phyloP scores from a whole-genome alignment of 2,113 vertebrate species.

The Dissostichus mawsoni region DNA sequence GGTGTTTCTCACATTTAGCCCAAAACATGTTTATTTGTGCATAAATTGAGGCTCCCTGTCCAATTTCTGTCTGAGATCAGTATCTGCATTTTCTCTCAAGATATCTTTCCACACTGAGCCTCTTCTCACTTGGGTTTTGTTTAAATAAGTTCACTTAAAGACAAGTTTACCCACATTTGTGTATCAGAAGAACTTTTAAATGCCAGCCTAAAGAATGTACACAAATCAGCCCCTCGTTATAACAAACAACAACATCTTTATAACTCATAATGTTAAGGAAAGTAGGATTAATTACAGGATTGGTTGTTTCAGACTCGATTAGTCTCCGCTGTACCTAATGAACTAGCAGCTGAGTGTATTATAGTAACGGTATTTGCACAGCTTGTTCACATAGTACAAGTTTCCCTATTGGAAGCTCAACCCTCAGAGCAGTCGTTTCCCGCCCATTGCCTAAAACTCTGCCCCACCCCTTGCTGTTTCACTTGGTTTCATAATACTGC shows the following conservation, averaged over 20 bases:
- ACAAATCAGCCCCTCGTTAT: no score
- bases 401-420: constrained; percentile 44
- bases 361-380: constrained; percentile 19
- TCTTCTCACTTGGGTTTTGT: no score
- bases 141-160: no score
- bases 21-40: no score
- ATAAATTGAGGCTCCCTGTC: no score
- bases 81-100: no score
- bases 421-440: constrained; percentile 64
- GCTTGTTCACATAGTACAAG: constrained; percentile 16
- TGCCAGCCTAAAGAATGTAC: no score
- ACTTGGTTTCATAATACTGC: constrained; percentile 66
- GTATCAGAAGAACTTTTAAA: no score
- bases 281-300: not conserved
- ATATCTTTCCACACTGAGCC: no score
- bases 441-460: constrained; percentile 64
- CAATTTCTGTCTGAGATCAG: no score
- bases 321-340: not conserved
- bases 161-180: no score
- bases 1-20: not conserved
- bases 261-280: not conserved
- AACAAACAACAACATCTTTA: no score
- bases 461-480: constrained; percentile 68
- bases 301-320: not conserved
- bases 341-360: not conserved